Conservation (phyloP, 2,888 invertebrate species). For the Melitaea athalia region DNA sequence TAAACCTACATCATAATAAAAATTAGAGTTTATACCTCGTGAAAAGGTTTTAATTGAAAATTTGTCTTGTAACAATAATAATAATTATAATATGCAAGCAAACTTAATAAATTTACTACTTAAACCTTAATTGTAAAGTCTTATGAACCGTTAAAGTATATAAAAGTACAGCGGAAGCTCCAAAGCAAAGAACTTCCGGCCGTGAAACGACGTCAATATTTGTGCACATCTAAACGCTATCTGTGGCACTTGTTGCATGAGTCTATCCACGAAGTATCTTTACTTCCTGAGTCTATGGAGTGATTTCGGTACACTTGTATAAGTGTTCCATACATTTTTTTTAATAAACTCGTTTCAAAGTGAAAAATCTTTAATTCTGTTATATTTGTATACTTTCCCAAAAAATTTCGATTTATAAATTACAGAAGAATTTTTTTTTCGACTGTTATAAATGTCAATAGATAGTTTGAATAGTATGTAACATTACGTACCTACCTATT, state of each 20-base stretch:
- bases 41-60: no score
- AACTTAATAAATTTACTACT: background rate
- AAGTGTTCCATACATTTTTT: background rate
- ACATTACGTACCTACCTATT: no score
- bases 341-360: background rate
- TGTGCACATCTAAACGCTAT: constrained; percentile 43
- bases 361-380: no score
- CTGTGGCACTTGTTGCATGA: constrained; percentile 47
- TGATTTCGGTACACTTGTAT: constrained; percentile 3
- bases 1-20: no score
- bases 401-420: no score
- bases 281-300: no score
- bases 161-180: constrained; percentile 40
- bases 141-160: background rate
- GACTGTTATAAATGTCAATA: no score
- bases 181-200: constrained; percentile 48
- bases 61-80: background rate
- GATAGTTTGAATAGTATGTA: no score
- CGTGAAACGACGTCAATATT: constrained; percentile 44
- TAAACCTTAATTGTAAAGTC: background rate
- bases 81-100: background rate
- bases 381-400: no score
- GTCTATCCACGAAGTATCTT: constrained; percentile 2
- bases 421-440: no score
- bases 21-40: no score